A percentile compares a stretch with the other conserved stretches of the same genome.
phyloP scores from a whole-genome alignment of 2,888 invertebrate species.

The Drosophila nigricruria region DNA sequence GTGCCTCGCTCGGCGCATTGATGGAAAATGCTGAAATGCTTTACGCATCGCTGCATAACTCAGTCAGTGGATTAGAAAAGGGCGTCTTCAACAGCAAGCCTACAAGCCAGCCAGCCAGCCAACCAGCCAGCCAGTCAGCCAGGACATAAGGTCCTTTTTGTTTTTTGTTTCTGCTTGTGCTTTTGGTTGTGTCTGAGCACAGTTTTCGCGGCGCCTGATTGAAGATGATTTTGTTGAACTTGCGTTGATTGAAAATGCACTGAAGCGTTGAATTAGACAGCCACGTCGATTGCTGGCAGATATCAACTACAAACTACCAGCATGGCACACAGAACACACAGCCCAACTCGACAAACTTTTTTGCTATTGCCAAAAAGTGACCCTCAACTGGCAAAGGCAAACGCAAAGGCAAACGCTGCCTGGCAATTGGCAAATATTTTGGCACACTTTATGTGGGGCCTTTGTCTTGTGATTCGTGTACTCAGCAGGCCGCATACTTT shows the following conservation, averaged over 20 bases:
- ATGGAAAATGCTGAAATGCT: slow-evolving; percentile 81
- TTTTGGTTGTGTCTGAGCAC: slow-evolving; percentile 39
- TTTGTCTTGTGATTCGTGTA: slow-evolving; percentile 8
- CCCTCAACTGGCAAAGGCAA: slow-evolving; percentile 24
- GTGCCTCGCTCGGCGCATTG: slow-evolving; percentile 57
- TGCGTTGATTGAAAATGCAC: slow-evolving; percentile 78
- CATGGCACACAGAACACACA: background rate
- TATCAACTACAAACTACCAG: slow-evolving; percentile 26
- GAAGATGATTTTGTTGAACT: slow-evolving; percentile 76
- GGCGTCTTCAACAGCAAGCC: slow-evolving; percentile 56
- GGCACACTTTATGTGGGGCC: slow-evolving; percentile 47
- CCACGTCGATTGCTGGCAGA: slow-evolving; percentile 40
- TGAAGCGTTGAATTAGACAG: slow-evolving; percentile 79
- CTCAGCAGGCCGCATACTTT: background rate
- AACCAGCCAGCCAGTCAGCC: slow-evolving; percentile 7
- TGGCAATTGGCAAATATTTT: slow-evolving; percentile 53
- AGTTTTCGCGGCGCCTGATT: slow-evolving; percentile 75
- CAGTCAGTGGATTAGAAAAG: slow-evolving; percentile 81
- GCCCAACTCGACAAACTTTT: slow-evolving; percentile 55
- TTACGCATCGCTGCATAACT: slow-evolving; percentile 80
- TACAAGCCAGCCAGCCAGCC: slow-evolving; percentile 17
- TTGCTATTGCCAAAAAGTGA: slow-evolving; percentile 45
- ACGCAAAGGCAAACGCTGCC: slow-evolving; percentile 29
- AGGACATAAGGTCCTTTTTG: slow-evolving; percentile 44
- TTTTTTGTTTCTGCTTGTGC: slow-evolving; percentile 16